Evolutionary conservation across 2,113 vertebrate genomes (phyloP), one percentile per base, ranked within the genome.

Genomic region (Gambusia holbrooki): DNA sequence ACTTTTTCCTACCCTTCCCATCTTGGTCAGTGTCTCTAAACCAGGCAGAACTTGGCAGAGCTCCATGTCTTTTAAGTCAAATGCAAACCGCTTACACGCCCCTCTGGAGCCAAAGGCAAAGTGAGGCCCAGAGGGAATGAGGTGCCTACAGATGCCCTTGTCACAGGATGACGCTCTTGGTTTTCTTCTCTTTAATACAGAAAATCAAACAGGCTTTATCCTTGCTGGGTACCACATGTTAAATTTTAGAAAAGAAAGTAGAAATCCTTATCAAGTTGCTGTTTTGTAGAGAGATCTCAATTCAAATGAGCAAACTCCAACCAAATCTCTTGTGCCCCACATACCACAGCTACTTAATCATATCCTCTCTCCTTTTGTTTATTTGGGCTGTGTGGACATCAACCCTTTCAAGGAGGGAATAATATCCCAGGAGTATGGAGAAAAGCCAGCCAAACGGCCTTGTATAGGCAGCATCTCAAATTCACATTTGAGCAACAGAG

Each of bases 341-440:
- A 89, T 87, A 81, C 84, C 88, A 88, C 64, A 86, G 74, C 66
- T 54, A 27, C 73, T 76, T 84, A 84, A 89, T 92, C 87, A 91
- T 74, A 80, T 90, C 81, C 85, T 89, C 82, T 69, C 71, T 69
- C 71, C 29, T 83, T 89, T 87, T 88, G 84, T 91, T 92, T 92
- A 85, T 90, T 88, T 88, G 80, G n/a, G 60, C 84, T 83, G 74
- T 85, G 87, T 82, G 77, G 81, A 92, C 83, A 85, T 90, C 84
- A 90, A 80, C 83, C 81, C 72, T 90, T 90, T 88, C 83, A 80
- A 84, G 37, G 61, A 17, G 88, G 82, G 87, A 92, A 82, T 83
- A 72, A 83, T 74, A 88, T 90, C 91, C 89, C 86, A 89, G 88
- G 79, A 87, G 87, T 73, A 76, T 64, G 72, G 72, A 84, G 88